These are phyloP conservation scores for Apteryx owenii DNA, from an alignment of 2,113 vertebrate genomes.

Conservation along the genomic window DNA sequence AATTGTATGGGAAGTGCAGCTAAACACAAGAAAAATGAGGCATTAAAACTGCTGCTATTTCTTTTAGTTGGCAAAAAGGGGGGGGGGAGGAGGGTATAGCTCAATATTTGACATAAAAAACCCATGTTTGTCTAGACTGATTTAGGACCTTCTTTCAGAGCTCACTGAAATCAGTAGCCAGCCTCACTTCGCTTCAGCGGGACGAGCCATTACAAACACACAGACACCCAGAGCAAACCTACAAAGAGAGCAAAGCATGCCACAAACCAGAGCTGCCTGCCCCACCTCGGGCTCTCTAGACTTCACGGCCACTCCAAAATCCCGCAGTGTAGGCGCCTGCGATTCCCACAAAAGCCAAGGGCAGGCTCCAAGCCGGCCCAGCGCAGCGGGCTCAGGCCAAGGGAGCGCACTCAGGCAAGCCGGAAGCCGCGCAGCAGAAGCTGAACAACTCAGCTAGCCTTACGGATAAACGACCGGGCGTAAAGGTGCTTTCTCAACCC, in stretches of 20 bases:
- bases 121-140: not conserved
- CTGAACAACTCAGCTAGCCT: not conserved
- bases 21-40: not conserved
- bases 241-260: not conserved
- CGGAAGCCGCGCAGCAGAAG: not conserved
- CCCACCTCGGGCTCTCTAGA: fast-evolving
- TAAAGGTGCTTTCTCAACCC: not conserved
- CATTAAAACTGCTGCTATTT: not conserved
- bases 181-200: not conserved
- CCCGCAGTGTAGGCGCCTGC: not conserved
- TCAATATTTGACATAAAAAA: not conserved
- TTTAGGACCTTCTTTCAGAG: not conserved
- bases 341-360: not conserved
- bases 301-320: not conserved
- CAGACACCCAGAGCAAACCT: not conserved
- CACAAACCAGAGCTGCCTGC: not conserved
- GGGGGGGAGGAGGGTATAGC: too few species aligned
- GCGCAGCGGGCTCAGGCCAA: not conserved
- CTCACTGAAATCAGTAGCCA: not conserved
- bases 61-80: not conserved
- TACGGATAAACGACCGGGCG: not conserved
- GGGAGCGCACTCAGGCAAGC: not conserved
- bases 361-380: not conserved
- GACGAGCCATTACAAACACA: not conserved
- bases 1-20: not conserved